Base-by-base conservation (phyloP, 2,113 vertebrate species). In the Chelonoidis abingdonii region DNA sequence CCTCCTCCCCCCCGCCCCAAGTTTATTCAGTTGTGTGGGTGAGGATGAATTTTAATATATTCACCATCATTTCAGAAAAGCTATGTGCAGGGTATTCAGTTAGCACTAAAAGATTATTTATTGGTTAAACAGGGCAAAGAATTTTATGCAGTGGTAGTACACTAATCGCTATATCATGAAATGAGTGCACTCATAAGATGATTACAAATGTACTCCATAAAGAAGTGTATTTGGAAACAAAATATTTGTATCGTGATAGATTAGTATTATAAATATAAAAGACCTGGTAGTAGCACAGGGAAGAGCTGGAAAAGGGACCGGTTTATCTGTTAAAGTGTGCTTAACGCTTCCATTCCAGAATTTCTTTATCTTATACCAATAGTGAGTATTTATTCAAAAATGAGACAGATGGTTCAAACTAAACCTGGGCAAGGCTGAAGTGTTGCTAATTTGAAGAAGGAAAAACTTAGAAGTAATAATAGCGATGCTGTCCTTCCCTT, bases 81-180 rank as follows among this genome's bases (percentile, higher is more conserved):
- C 65, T 91, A 47, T 54, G 25, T 83, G 59, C 8, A 87, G 56
- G 86, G 47, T 31, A 16, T 84, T 93, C 89, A 94, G 86, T 97
- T 94, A 97, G 84, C 57, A 82, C 76, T 90, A 41, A 56, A 83
- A 92, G 96, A 96, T 92, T 96, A 95, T 96, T 97, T 94, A 92
- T 87, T 94, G 76, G 65, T 54, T 96, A 79, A 95, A 94, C 76
- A 95, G 62, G 56, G 80, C 56, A 88, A 92, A 97, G 59, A 31
- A 49, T 94, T 97, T 88, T 96, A 76, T 47, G 75, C 59, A 87
- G 52, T 76, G 38, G 5, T 76, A 76, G 41, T 47, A 47, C 41
- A 35, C 57, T 92, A 79, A 92, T 93, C 84, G 69, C 59, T 89
- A 27, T 84, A 91, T 93, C 52, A 87, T 79, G 76, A 83, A 96